Evolutionary conservation across 2,797 vertebrate species (phyloP).

Genomic region (Lepilemur ruficaudatus): DNA sequence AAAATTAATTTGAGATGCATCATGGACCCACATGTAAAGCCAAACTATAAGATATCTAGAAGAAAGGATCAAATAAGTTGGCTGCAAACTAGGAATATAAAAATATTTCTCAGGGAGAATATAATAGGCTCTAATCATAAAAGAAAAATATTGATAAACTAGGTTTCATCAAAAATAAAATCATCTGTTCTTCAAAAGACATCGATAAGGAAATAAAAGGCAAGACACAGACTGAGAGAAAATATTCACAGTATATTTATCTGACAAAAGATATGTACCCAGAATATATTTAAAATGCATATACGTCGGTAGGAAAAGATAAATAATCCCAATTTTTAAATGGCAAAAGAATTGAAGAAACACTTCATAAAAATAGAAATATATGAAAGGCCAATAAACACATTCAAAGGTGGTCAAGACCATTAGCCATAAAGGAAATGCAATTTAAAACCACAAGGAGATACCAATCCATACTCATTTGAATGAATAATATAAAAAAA

Average conservation of each 20-base stretch:
- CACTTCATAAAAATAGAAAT: background rate
- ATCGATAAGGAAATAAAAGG: background rate
- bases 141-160: background rate
- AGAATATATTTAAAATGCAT: background rate
- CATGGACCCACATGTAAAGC: background rate
- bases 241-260: background rate
- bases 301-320: background rate
- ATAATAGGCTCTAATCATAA: background rate
- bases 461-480: background rate
- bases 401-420: background rate
- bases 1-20: background rate
- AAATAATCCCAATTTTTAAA: background rate
- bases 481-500: background rate
- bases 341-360: background rate
- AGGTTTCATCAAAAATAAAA: slow-evolving; percentile 3
- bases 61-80: background rate
- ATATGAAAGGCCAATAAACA: background rate
- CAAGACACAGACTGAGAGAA: background rate
- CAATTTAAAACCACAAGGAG: background rate
- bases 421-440: background rate
- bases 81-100: background rate
- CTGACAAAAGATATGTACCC: background rate
- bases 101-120: background rate
- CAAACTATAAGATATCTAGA: background rate
- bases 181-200: background rate